phyloP scores from a whole-genome alignment of 92 coral and sea anemone species.

The Hydrozoanthus gracilis region DNA sequence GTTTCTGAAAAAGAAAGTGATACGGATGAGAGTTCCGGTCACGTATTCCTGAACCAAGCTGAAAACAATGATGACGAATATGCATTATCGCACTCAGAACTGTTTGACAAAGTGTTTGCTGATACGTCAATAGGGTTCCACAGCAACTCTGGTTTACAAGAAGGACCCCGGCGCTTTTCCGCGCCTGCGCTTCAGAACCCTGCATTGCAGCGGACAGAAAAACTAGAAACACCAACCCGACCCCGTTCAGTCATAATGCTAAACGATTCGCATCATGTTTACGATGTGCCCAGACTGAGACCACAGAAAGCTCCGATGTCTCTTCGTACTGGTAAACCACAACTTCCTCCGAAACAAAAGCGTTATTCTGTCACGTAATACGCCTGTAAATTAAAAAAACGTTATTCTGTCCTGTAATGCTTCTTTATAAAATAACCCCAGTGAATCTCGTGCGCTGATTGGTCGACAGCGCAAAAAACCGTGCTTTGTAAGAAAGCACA shows the following conservation, averaged over 20 bases:
- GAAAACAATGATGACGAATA: conserved; percentile 19
- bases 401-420: too few relatives aligned
- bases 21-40: background rate
- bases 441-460: too few relatives aligned
- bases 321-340: conserved; percentile 32
- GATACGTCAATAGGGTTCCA: conserved; percentile 33
- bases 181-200: conserved; percentile 25
- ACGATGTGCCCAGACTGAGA: conserved; percentile 41
- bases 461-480: too few relatives aligned
- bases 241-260: conserved; percentile 19
- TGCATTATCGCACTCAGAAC: conserved; percentile 11
- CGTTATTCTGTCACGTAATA: conserved; percentile 16
- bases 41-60: background rate
- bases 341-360: conserved; percentile 42
- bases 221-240: background rate
- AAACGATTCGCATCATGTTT: conserved; percentile 22
- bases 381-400: too few relatives aligned
- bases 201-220: conserved; percentile 14
- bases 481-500: too few relatives aligned
- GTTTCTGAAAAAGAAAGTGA: background rate
- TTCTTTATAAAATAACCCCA: too few relatives aligned
- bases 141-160: background rate
- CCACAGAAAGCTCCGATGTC: conserved; percentile 37
- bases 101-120: conserved; percentile 29
- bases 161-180: conserved; percentile 20